Conservation (phyloP, 1,140 invertebrate species). For the Holotrichia oblita region DNA sequence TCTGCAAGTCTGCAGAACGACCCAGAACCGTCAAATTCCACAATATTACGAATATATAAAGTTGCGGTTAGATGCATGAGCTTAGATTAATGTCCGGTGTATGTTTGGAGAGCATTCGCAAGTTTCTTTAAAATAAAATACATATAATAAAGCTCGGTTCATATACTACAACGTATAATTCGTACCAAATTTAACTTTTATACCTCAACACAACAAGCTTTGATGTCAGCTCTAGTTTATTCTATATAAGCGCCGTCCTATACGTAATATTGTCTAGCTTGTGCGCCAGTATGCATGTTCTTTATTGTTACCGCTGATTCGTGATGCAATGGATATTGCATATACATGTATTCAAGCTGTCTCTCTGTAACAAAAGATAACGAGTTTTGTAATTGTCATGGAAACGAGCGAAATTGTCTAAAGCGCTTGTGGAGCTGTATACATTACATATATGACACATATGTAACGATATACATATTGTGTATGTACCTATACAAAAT, state of each 20-base stretch:
- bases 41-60: neutral
- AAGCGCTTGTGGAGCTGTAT: neutral
- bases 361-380: conserved; percentile 21
- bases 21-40: neutral
- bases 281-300: neutral
- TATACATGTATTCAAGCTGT: neutral
- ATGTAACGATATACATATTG: too few species aligned
- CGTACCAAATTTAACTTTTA: conserved; percentile 4
- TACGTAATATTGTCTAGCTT: neutral
- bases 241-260: neutral
- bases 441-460: too few species aligned
- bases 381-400: conserved; percentile 31
- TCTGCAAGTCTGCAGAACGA: neutral
- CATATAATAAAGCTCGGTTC: neutral
- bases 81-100: neutral
- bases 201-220: neutral
- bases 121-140: neutral
- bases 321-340: conserved; percentile 24
- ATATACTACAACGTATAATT: neutral
- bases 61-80: neutral
- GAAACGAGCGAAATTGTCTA: conserved; percentile 9
- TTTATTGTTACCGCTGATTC: conserved; percentile 2
- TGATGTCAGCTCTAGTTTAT: neutral
- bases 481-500: too few species aligned
- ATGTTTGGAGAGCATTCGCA: neutral